These are phyloP conservation scores for Chymomyza fuscimana DNA, from an alignment of 2,888 invertebrate genomes.

Conservation along the genomic window DNA sequence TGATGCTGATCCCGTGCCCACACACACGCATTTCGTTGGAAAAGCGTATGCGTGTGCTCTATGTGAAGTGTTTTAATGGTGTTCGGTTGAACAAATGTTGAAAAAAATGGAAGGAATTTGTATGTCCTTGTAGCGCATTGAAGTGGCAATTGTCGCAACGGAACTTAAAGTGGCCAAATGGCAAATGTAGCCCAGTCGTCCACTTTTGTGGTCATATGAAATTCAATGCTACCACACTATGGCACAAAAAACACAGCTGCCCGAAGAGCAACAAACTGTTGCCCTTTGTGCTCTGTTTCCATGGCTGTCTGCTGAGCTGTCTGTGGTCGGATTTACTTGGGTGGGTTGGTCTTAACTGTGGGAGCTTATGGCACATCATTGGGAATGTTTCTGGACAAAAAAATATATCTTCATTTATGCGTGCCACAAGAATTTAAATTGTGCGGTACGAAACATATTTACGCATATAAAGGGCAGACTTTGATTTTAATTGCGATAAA, in stretches of 20 bases:
- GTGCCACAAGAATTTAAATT: not conserved
- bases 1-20: slow-evolving; percentile 67
- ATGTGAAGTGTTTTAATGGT: slow-evolving; percentile 59
- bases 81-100: slow-evolving; percentile 37
- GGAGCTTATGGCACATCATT: not conserved
- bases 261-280: slow-evolving; percentile 19
- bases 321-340: slow-evolving; percentile 1
- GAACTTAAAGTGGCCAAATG: slow-evolving; percentile 7
- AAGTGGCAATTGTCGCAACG: slow-evolving; percentile 51
- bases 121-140: slow-evolving; percentile 51
- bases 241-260: not conserved
- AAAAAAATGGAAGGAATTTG: slow-evolving; percentile 35
- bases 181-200: slow-evolving; percentile 10
- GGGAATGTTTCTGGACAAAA: too few species aligned
- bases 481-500: not conserved
- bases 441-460: not conserved
- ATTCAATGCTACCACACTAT: slow-evolving; percentile 23
- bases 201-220: slow-evolving; percentile 46
- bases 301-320: not conserved
- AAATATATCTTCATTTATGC: too few species aligned
- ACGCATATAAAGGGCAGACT: not conserved
- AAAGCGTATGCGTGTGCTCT: not conserved
- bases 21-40: slow-evolving; percentile 22
- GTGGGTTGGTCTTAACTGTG: not conserved
- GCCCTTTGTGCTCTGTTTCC: slow-evolving; percentile 19